Evolutionary conservation across 2,888 invertebrate genomes (phyloP).

Genomic region (Cybosia mesomella): DNA sequence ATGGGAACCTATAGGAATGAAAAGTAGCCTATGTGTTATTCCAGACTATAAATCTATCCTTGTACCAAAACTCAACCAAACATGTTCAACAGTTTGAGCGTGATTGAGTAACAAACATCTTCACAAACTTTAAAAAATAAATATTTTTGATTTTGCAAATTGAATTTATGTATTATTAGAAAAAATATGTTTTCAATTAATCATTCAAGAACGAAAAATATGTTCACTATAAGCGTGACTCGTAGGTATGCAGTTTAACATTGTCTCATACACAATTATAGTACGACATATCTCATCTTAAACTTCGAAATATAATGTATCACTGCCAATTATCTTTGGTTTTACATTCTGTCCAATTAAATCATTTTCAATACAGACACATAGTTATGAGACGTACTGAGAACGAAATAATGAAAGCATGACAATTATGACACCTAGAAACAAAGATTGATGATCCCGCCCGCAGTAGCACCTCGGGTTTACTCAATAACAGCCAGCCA

Average conservation of each 20-base stretch:
- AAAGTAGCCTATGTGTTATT: too few relatives aligned
- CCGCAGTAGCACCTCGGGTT: slow-evolving; percentile 23
- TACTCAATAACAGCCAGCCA: slow-evolving; percentile 43
- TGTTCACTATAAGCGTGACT: background rate
- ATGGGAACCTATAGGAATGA: too few relatives aligned
- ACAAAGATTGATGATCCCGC: slow-evolving; percentile 25
- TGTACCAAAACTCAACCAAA: too few relatives aligned
- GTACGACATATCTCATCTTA: background rate
- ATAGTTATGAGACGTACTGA: background rate
- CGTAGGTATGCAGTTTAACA: background rate
- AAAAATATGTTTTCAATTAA: background rate
- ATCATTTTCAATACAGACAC: slow-evolving; percentile 8
- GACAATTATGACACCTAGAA: background rate
- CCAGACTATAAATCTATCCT: too few relatives aligned
- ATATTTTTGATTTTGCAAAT: too few relatives aligned
- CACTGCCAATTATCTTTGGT: background rate
- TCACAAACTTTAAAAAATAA: too few relatives aligned
- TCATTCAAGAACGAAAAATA: background rate
- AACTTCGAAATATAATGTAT: background rate
- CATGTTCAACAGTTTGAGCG: too few relatives aligned
- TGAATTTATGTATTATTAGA: too few relatives aligned
- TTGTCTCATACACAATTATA: background rate
- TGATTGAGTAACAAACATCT: too few relatives aligned
- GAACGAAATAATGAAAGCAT: slow-evolving; percentile 3
- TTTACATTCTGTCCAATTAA: background rate